phyloP scores from a whole-genome alignment of 2,113 vertebrate genomes.

The Indri indri region DNA sequence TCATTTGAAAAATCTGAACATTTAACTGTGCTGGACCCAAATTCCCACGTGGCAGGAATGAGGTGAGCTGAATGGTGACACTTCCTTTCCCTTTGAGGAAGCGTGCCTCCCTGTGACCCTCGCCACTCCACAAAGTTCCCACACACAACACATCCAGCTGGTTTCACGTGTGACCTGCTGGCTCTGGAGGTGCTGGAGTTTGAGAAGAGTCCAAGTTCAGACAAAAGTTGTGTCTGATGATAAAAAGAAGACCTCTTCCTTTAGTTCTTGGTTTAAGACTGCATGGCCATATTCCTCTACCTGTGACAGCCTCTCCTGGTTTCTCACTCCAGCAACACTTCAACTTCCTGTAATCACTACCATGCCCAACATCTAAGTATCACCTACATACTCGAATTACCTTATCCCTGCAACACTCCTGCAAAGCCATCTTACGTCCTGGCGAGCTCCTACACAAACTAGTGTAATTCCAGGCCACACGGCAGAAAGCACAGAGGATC shows the following conservation, averaged over 20 bases:
- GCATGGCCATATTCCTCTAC: not conserved
- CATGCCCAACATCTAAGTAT: not conserved
- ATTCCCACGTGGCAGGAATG: not conserved
- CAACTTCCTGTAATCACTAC: not conserved
- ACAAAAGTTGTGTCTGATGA: not conserved
- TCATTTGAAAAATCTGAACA: conserved; percentile 19
- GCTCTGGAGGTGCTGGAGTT: not conserved
- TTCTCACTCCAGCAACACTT: not conserved
- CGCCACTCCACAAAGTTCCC: not conserved
- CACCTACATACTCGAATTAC: not conserved
- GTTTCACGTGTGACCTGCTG: not conserved
- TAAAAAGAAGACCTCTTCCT: not conserved
- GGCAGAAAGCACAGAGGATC: not conserved
- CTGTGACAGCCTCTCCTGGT: not conserved
- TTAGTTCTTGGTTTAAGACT: not conserved
- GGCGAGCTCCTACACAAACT: not conserved
- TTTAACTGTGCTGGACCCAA: not conserved
- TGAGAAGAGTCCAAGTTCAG: not conserved
- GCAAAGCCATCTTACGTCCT: not conserved
- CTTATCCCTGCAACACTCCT: not conserved
- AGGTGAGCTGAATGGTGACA: not conserved
- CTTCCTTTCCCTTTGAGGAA: not conserved
- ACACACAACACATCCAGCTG: not conserved
- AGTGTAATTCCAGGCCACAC: not conserved
- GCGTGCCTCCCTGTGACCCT: not conserved